A percentile compares a stretch with the other conserved stretches of the same genome.
Conservation (phyloP, 2,113 vertebrate genomes). For the Engraulis encrasicolus region DNA sequence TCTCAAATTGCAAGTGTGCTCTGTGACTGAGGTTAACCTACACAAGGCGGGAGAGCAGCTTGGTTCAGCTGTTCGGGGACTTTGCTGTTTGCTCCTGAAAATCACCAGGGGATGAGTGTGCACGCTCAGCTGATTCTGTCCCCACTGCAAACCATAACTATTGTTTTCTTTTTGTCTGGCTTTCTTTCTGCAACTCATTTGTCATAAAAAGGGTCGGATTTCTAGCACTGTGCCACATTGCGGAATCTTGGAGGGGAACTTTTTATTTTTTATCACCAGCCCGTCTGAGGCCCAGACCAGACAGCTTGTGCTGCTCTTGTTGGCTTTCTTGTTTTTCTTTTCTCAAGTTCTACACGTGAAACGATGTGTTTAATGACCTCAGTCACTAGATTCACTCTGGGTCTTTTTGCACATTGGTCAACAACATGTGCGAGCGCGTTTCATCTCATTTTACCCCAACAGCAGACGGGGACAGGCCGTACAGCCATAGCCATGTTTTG, state of each 20-base stretch:
- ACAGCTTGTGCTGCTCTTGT: neutral
- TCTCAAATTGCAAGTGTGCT: constrained; percentile 57
- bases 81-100: constrained; percentile 50
- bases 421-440: no score
- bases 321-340: neutral
- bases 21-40: constrained; percentile 49
- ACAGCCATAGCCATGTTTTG: no score
- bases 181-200: constrained; percentile 54
- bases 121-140: constrained; percentile 60
- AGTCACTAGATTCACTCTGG: neutral
- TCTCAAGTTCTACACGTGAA: neutral
- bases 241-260: neutral
- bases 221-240: neutral
- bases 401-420: no score
- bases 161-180: constrained; percentile 66
- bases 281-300: neutral
- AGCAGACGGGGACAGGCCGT: neutral
- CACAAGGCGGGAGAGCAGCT: constrained; percentile 43
- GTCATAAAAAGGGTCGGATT: constrained; percentile 41
- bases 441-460: neutral
- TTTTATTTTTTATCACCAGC: constrained; percentile 23
- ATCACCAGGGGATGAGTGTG: constrained; percentile 53
- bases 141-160: constrained; percentile 69
- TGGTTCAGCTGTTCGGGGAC: constrained; percentile 39
- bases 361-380: neutral